Evolutionary conservation across 1,140 invertebrate genomes (phyloP).

Genomic region (Drosophila orena): DNA sequence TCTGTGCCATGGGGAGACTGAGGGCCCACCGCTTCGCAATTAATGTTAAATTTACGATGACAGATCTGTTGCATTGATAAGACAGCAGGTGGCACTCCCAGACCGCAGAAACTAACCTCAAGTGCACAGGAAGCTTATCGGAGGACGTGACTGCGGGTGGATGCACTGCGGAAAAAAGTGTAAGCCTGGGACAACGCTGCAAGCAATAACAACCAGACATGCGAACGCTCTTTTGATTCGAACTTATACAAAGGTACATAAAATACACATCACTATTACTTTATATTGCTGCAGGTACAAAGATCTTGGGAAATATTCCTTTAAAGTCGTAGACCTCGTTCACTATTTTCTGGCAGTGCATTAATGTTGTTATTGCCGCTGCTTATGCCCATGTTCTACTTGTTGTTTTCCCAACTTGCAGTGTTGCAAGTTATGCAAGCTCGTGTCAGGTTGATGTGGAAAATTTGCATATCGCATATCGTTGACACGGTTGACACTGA

Average conservation of each 20-base stretch:
- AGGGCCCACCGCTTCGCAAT: conserved; percentile 25
- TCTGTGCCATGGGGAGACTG: conserved; percentile 10
- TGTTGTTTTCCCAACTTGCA: conserved; percentile 39
- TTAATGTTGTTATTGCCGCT: background rate
- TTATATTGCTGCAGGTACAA: too few species aligned
- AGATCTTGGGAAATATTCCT: too few species aligned
- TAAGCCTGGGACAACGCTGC: too few species aligned
- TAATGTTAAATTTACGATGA: conserved; percentile 62
- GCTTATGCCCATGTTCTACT: conserved; percentile 14
- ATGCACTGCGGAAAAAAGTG: background rate
- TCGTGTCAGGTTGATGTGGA: conserved; percentile 55
- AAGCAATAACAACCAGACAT: too few species aligned
- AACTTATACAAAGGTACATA: too few species aligned
- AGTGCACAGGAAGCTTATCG: conserved; percentile 28
- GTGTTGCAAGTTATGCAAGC: conserved; percentile 67
- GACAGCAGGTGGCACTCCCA: conserved; percentile 11
- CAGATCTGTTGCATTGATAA: conserved; percentile 55
- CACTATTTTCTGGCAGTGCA: background rate
- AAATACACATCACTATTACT: too few species aligned
- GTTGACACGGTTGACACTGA: conserved; percentile 74
- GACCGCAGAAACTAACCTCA: conserved; percentile 11
- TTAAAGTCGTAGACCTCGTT: too few species aligned
- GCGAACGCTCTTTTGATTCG: too few species aligned
- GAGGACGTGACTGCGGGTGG: conserved; percentile 15
- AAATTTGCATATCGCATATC: conserved; percentile 70